Percentiles rank a stretch among this genome's conserved stretches.
phyloP scores from a whole-genome alignment of 2,797 vertebrate genomes.

The Paguma larvata region DNA sequence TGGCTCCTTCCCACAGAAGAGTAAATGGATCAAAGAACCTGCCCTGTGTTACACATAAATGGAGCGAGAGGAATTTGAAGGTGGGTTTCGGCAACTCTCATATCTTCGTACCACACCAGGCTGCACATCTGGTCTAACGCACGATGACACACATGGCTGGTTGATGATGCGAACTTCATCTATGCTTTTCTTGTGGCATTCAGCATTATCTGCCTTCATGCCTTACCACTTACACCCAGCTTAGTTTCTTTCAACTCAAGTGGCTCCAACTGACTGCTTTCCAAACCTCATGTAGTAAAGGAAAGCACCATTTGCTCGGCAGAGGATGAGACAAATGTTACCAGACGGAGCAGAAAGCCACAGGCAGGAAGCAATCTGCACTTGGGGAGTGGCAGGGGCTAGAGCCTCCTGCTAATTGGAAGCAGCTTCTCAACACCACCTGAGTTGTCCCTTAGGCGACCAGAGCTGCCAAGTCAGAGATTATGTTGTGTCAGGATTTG shows the following conservation, averaged over 20 bases:
- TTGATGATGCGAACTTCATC: not conserved
- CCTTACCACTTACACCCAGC: not conserved
- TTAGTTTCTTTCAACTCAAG: constrained; percentile 17
- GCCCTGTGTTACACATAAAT: not conserved
- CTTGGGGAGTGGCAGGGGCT: not conserved
- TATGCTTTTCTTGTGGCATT: not conserved
- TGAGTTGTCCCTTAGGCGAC: not conserved
- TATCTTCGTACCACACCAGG: not conserved
- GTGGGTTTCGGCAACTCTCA: not conserved
- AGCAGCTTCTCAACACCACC: not conserved
- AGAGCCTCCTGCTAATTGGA: not conserved
- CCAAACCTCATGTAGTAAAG: not conserved
- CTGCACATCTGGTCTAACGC: not conserved
- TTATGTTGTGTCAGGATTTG: not conserved
- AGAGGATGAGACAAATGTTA: not conserved
- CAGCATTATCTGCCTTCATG: not conserved
- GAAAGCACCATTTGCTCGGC: not conserved
- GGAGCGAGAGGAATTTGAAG: not conserved
- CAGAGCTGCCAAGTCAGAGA: constrained; percentile 6
- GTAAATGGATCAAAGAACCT: not conserved
- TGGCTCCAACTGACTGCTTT: constrained; percentile 19
- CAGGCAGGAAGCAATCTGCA: not conserved
- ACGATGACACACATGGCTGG: not conserved
- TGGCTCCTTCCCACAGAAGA: not conserved
- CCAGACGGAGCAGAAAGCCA: constrained; percentile 1